A percentile compares a stretch with the other conserved stretches of the same genome.
phyloP scores from a whole-genome alignment of 2,113 vertebrate genomes.

The Heterotis niloticus region DNA sequence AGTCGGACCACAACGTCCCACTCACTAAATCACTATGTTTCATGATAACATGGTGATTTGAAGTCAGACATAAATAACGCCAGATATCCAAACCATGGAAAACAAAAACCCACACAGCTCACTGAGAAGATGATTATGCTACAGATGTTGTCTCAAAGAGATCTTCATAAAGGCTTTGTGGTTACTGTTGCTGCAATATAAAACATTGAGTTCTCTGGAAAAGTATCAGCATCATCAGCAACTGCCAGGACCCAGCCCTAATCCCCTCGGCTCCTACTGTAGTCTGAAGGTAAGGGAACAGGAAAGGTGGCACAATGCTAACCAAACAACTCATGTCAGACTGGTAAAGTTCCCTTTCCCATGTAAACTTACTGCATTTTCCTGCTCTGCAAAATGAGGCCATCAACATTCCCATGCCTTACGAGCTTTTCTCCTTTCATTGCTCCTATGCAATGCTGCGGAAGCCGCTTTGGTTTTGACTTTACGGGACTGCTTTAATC shows the following conservation, averaged over 20 bases:
- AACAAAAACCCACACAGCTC: too few relatives aligned
- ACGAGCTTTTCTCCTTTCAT: not conserved
- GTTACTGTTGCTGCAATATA: too few relatives aligned
- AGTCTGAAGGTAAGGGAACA: not conserved
- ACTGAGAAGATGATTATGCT: too few relatives aligned
- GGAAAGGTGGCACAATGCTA: not conserved
- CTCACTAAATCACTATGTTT: not conserved
- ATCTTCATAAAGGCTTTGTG: too few relatives aligned
- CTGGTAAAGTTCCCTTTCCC: not conserved
- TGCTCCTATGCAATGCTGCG: not conserved
- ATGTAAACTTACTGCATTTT: not conserved
- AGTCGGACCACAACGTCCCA: not conserved
- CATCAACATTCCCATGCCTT: conserved; percentile 7
- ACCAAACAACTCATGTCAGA: not conserved
- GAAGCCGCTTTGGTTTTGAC: not conserved
- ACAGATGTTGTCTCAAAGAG: too few relatives aligned
- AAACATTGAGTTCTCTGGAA: too few relatives aligned
- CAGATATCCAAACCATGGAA: not conserved
- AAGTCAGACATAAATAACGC: not conserved
- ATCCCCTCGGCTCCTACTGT: not conserved
- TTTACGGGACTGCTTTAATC: not conserved
- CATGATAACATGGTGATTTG: not conserved
- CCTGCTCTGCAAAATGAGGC: not conserved
- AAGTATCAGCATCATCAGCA: not conserved
- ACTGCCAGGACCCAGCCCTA: not conserved